Evolutionary conservation across 2,113 vertebrate genomes (phyloP).

Genomic region (Cinclus cinclus): DNA sequence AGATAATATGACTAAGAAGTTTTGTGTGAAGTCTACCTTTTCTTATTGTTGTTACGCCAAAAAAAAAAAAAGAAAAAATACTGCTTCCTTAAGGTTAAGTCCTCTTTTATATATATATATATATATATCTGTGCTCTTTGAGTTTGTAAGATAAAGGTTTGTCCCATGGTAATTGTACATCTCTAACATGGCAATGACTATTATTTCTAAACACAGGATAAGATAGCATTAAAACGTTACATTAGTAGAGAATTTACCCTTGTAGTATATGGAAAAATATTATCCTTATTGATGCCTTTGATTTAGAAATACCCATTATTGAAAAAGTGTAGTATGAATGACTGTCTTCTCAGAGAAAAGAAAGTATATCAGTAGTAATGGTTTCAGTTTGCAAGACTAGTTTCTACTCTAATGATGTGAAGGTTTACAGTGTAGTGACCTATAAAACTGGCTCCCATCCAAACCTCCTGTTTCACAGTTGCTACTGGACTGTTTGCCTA

Average conservation of each 20-base stretch:
- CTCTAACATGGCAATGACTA: not conserved
- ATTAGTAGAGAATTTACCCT: not conserved
- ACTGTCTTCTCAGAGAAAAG: not conserved
- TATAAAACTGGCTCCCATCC: slow-evolving; percentile 53
- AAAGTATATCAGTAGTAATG: not conserved
- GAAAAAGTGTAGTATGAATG: slow-evolving; percentile 13
- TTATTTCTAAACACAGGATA: not conserved
- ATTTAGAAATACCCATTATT: not conserved
- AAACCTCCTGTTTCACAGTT: slow-evolving; percentile 45
- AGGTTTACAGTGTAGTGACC: slow-evolving; percentile 62
- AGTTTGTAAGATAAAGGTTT: not conserved
- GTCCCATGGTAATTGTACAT: not conserved
- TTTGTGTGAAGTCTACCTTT: not conserved
- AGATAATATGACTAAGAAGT: not conserved
- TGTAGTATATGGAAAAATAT: not conserved
- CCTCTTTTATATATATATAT: not conserved
- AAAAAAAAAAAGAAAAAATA: not conserved
- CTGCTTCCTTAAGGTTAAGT: not conserved
- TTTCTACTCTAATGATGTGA: slow-evolving; percentile 51
- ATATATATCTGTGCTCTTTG: not conserved
- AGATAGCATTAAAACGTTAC: not conserved
- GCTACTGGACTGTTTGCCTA: slow-evolving; percentile 60
- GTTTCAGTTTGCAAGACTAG: not conserved
- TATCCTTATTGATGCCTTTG: not conserved
- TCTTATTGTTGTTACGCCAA: not conserved